Base-by-base conservation (phyloP, 1,140 invertebrate species). In the Stegodyphus mimosarum region DNA sequence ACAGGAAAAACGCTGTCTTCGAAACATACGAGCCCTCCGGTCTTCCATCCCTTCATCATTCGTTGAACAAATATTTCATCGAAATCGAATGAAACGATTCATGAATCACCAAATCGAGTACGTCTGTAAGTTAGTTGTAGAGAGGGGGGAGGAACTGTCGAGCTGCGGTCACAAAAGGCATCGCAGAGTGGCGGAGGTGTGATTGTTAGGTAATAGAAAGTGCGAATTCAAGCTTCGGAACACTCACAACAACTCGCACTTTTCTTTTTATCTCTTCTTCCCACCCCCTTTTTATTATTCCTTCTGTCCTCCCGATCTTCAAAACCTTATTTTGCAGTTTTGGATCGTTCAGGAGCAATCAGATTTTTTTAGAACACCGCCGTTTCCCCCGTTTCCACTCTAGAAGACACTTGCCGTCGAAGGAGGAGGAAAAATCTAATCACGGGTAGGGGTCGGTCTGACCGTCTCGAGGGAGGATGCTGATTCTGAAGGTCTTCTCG, bases 301-400 rank as follows among this genome's bases (percentile, higher is more conserved):
- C 52, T 6, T 13, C 4, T 49, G 50, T 74, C 51, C 11, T n/a
- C 15, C 53, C 53, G 74, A 76, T 76, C 74, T 76, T 15, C 10
- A 66, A 76, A 76, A 76, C 53, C 60, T 76, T 76, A 76, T 76
- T 76, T 76, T 15, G 60, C 48, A 50, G 74, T 33, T 76, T 18
- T 66, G 74, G 74, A 49, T 76, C 74, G 60, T 76, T 76, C 50
- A 76, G 60, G 53, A 52, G 74, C 74, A 76, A 76, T 76, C 74
- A 76, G 64, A 53, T 76, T 76, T 66, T 76, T 66, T 48, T 50
- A 10, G 33, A 10, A 49, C 48, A 0, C 50, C 60, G 18, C 60
- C 33, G 55, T 17, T 76, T 76, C 50, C 60, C 13, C 60, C 33
- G 55, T 17, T 76, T 76, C 60, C 60, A 66, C 55, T 76, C 64